Conservation (phyloP, 1,140 invertebrate species). For the Bombus soroeensis region DNA sequence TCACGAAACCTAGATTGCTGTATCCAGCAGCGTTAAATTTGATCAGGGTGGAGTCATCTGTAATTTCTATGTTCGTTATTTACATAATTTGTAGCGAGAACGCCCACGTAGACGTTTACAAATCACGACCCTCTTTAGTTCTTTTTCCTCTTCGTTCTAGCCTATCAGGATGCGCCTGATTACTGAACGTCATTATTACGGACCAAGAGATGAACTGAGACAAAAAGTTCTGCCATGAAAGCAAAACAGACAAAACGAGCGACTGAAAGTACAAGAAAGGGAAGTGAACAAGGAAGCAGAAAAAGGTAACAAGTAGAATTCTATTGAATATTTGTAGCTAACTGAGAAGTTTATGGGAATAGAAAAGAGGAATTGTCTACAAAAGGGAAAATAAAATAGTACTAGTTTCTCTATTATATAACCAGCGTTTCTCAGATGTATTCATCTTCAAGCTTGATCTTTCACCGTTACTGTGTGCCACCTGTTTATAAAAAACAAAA, state of each 20-base stretch:
- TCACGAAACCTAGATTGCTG: conserved; percentile 2
- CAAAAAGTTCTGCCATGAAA: background rate
- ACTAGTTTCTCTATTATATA: conserved; percentile 46
- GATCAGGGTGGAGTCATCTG: conserved; percentile 37
- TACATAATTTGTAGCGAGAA: conserved; percentile 67
- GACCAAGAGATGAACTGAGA: background rate
- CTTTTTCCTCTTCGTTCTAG: conserved; percentile 40
- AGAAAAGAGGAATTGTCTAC: background rate
- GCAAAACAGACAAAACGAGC: background rate
- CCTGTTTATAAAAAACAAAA: conserved; percentile 21
- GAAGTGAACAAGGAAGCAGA: background rate
- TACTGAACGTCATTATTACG: conserved; percentile 77
- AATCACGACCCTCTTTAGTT: conserved; percentile 46
- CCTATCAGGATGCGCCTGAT: conserved; percentile 73
- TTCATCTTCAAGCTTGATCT: conserved; percentile 39
- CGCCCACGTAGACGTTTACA: conserved; percentile 69
- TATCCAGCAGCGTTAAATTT: conserved; percentile 39
- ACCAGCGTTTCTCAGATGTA: background rate
- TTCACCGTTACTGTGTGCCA: background rate
- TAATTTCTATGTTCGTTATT: conserved; percentile 55
- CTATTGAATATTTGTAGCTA: conserved; percentile 76
- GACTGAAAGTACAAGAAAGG: background rate
- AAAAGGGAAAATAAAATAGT: background rate
- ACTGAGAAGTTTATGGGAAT: conserved; percentile 73
- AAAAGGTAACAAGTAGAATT: conserved; percentile 40